Conservation (phyloP, 2,888 invertebrate genomes). For the Dyspetes luteomarginatus region DNA sequence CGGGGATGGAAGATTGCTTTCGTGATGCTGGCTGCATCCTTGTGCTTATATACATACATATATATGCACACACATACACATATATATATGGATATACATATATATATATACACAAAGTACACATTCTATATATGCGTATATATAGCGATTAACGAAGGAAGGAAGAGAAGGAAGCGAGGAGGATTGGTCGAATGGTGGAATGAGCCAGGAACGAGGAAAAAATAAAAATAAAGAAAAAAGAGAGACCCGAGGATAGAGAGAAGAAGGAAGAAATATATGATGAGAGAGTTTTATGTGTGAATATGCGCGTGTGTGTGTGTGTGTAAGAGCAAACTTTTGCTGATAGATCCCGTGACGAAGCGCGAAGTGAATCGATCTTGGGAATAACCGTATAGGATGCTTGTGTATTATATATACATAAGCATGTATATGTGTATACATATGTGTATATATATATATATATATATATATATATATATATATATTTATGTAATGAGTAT, state of each 20-base stretch:
- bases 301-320: conserved; percentile 29
- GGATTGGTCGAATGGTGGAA: conserved; percentile 39
- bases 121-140: conserved; percentile 18
- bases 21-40: conserved; percentile 64
- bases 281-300: conserved; percentile 47
- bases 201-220: conserved; percentile 46
- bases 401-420: conserved; percentile 25
- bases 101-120: conserved; percentile 26
- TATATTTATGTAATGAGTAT: too few relatives aligned
- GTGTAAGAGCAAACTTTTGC: conserved; percentile 37
- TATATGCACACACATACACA: background rate
- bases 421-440: background rate
- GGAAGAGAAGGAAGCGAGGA: conserved; percentile 39
- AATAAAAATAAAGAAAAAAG: conserved; percentile 37
- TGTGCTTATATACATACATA: conserved; percentile 34
- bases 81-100: background rate
- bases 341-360: conserved; percentile 65
- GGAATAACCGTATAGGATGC: conserved; percentile 53
- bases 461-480: too few relatives aligned
- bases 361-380: conserved; percentile 60
- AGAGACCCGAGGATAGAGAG: conserved; percentile 12
- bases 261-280: conserved; percentile 26
- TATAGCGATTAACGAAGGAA: conserved; percentile 57
- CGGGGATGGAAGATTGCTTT: conserved; percentile 80
- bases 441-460: too few relatives aligned